Evolutionary conservation across 2,888 invertebrate genomes (phyloP).

Genomic region (Euspilapteryx auroguttella): DNA sequence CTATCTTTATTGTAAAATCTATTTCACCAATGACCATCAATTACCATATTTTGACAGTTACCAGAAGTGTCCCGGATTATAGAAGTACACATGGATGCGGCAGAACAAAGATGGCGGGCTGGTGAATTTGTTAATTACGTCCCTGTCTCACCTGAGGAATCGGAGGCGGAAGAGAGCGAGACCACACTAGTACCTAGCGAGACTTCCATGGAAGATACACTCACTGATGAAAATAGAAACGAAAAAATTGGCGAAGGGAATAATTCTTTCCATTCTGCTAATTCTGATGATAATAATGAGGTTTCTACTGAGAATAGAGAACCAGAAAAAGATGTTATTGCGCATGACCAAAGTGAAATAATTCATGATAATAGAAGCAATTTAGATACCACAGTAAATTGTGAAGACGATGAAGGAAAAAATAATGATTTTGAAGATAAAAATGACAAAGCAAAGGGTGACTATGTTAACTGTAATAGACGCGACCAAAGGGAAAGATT

Average conservation of each 20-base stretch:
- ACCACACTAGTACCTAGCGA: constrained; percentile 25
- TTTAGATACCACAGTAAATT: no score
- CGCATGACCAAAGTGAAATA: no score
- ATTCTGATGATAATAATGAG: no score
- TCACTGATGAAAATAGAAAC: constrained; percentile 18
- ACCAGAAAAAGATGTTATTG: no score
- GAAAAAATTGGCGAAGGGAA: constrained; percentile 8
- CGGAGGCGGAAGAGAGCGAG: constrained; percentile 22
- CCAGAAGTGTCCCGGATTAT: constrained; percentile 41
- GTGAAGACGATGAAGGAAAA: no score
- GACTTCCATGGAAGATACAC: constrained; percentile 28
- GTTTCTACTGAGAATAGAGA: no score
- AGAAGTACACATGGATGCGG: constrained; percentile 33
- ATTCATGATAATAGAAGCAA: no score
- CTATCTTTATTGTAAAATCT: not conserved
- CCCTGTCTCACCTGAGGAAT: constrained; percentile 15
- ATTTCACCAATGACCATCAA: not conserved
- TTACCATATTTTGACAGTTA: constrained; percentile 17
- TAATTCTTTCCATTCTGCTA: no score
- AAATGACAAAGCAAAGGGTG: no score
- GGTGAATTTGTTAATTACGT: constrained; percentile 18
- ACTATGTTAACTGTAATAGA: no score
- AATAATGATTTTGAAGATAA: no score
- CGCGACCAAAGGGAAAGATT: no score
- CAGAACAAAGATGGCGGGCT: constrained; percentile 29